Conservation (phyloP, 2,797 vertebrate species). For the Enteromius paludinosus region DNA sequence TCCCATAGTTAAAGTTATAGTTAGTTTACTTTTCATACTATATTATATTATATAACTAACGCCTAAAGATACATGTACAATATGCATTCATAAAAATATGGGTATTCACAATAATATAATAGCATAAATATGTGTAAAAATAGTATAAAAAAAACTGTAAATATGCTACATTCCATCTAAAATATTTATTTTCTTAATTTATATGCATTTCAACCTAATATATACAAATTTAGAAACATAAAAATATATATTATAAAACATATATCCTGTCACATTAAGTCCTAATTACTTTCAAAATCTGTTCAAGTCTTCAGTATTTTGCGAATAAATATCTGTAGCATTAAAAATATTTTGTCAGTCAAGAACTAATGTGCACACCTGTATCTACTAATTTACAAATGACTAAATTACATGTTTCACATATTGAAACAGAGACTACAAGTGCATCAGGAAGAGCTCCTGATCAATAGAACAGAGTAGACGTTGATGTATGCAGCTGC, state of each 20-base stretch:
- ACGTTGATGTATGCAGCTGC: constrained; percentile 32
- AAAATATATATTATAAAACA: neutral
- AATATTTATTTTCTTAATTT: neutral
- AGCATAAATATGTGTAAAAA: too few species aligned
- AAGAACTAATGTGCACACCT: neutral
- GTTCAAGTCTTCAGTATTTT: neutral
- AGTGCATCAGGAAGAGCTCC: constrained; percentile 12
- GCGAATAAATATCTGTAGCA: neutral
- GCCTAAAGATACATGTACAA: neutral
- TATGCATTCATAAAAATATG: neutral
- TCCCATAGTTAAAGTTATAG: neutral
- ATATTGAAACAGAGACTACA: neutral
- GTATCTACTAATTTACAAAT: neutral
- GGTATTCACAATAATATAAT: too few species aligned
- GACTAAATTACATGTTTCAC: neutral
- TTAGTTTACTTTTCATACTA: too few species aligned
- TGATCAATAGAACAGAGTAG: constrained; percentile 27
- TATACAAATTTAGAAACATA: neutral
- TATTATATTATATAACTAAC: too few species aligned
- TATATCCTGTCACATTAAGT: too few species aligned
- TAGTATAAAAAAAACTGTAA: too few species aligned
- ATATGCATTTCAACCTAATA: neutral
- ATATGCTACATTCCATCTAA: neutral
- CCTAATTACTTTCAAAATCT: neutral
- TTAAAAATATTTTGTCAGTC: neutral